Conservation (phyloP, 2,113 vertebrate species). For the Neopipo cinnamomea region DNA sequence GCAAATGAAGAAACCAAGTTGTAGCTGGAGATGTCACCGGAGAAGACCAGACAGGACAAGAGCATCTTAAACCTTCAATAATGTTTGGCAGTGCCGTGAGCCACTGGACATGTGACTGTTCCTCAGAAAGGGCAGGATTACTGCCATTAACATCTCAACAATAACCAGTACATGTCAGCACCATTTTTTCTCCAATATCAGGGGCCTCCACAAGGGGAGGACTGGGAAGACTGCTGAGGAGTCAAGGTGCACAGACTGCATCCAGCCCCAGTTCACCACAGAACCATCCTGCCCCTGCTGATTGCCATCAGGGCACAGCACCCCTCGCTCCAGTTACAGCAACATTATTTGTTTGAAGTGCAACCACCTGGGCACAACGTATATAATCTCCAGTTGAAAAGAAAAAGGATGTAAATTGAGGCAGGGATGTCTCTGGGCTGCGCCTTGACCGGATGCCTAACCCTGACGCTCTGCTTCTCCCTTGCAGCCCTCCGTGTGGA, state of each 20-base stretch:
- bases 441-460: not conserved
- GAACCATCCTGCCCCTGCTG: rapidly evolving
- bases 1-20: not conserved
- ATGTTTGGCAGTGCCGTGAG: rapidly evolving
- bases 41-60: not conserved
- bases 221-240: rapidly evolving
- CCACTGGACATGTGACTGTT: not conserved
- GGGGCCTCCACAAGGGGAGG: not conserved
- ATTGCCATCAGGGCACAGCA: not conserved
- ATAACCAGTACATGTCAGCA: not conserved
- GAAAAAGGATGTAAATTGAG: not conserved
- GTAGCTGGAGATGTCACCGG: not conserved
- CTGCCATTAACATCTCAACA: not conserved
- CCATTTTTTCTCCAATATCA: rapidly evolving
- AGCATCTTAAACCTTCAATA: not conserved
- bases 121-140: not conserved
- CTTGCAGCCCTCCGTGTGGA: not conserved
- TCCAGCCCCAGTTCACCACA: not conserved
- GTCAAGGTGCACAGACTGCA: rapidly evolving
- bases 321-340: rapidly evolving
- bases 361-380: rapidly evolving
- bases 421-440: not conserved
- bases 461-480: rapidly evolving
- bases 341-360: rapidly evolving
- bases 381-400: not conserved